These are phyloP conservation scores for Cephalopachus bancanus DNA, from an alignment of 2,797 vertebrate species.

Conservation along the genomic window DNA sequence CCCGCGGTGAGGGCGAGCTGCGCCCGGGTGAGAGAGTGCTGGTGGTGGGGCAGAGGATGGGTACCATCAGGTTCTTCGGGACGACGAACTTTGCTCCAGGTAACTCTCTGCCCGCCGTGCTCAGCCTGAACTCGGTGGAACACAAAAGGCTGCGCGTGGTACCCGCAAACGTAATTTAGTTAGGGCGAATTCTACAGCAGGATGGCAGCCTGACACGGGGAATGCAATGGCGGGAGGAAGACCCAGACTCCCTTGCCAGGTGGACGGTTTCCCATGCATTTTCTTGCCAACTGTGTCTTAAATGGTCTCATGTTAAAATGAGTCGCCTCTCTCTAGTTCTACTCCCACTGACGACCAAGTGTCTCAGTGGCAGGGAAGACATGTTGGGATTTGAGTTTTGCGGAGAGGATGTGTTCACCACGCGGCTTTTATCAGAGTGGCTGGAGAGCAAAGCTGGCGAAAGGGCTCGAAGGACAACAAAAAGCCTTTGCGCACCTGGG, in stretches of 20 bases:
- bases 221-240: not conserved
- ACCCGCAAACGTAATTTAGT: not conserved
- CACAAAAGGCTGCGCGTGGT: not conserved
- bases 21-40: slow-evolving; percentile 93
- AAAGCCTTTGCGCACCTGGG: not conserved
- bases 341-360: not conserved
- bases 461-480: not conserved
- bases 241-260: not conserved
- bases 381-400: not conserved
- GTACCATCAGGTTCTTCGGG: slow-evolving; percentile 94
- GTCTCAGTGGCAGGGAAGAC: not conserved
- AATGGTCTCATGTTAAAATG: slow-evolving; percentile 8
- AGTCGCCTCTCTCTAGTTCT: not conserved
- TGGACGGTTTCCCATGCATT: not conserved
- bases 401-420: not conserved
- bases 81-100: slow-evolving; percentile 97
- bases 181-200: not conserved
- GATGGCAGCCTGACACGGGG: not conserved
- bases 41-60: slow-evolving; percentile 96
- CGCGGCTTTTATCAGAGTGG: not conserved
- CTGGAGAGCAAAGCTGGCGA: not conserved
- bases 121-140: not conserved
- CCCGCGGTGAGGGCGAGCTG: slow-evolving; percentile 81
- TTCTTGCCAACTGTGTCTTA: not conserved
- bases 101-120: slow-evolving; percentile 77